These are phyloP conservation scores for Felis catus DNA, from an alignment of 2,113 vertebrate genomes.

Conservation along the genomic window DNA sequence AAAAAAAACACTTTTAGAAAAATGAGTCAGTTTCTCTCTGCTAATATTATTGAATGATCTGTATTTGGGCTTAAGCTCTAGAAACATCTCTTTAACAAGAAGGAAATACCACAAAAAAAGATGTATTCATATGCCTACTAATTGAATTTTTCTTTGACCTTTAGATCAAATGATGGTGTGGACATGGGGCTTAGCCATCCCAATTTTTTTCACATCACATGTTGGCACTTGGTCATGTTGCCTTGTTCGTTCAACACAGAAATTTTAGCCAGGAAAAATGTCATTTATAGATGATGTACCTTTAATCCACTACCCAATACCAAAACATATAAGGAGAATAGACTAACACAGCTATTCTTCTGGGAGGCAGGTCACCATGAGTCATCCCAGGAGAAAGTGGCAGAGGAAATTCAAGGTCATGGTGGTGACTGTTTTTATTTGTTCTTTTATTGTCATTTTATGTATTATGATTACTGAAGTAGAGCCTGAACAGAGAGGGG, in stretches of 20 bases:
- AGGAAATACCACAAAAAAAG: neutral
- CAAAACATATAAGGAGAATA: neutral
- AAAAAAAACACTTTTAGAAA: neutral
- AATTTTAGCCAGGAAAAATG: neutral
- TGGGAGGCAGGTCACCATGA: neutral
- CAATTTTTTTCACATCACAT: neutral
- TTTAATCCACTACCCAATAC: neutral
- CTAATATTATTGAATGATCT: neutral
- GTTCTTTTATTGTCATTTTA: neutral
- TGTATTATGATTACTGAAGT: neutral
- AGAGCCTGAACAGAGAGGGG: neutral
- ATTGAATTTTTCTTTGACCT: neutral
- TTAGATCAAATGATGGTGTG: neutral
- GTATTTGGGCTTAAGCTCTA: neutral
- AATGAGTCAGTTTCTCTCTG: neutral
- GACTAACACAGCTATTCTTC: neutral
- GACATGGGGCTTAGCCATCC: neutral
- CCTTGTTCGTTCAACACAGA: neutral
- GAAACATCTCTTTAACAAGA: neutral
- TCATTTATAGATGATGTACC: neutral
- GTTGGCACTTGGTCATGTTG: neutral
- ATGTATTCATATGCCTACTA: neutral
- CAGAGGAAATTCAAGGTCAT: neutral
- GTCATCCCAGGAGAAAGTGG: neutral
- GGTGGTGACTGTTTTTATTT: neutral